These are phyloP conservation scores for Lagodon rhomboides DNA, from an alignment of 2,797 vertebrate species.

Conservation along the genomic window DNA sequence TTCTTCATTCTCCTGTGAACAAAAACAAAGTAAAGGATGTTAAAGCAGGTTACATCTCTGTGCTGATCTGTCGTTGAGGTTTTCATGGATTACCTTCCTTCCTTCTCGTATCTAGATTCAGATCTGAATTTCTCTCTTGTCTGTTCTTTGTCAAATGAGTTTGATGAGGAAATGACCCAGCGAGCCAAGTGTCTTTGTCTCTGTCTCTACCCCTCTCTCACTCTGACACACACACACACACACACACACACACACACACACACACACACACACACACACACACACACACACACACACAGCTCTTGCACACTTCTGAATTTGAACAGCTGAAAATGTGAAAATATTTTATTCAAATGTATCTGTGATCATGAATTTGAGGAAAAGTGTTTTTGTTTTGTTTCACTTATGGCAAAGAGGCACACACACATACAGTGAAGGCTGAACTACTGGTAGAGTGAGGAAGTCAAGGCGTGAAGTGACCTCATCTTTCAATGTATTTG, in stretches of 20 bases:
- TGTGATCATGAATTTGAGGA: background rate
- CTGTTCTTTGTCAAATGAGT: conserved; percentile 25
- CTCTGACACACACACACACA: background rate
- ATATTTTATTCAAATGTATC: background rate
- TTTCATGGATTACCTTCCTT: conserved; percentile 42
- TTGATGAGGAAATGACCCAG: conserved; percentile 63
- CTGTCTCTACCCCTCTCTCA: background rate
- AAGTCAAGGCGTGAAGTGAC: conserved; percentile 56
- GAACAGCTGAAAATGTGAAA: conserved; percentile 1
- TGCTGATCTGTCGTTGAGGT: background rate
- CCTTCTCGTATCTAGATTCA: background rate
- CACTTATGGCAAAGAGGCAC: background rate
- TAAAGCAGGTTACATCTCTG: background rate
- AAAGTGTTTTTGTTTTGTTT: background rate
- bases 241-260: background rate
- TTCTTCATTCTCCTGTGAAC: conserved; percentile 72
- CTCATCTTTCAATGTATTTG: conserved; percentile 38
- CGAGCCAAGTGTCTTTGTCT: background rate
- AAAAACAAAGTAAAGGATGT: background rate
- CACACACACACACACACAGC: conserved; percentile 2
- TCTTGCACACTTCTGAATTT: background rate
- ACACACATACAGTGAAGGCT: background rate
- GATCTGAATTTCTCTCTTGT: conserved; percentile 24
- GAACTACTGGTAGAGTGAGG: conserved; percentile 32
- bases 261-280: background rate